Percentiles rank a stretch among this genome's conserved stretches.
Evolutionary conservation across 2,888 invertebrate genomes (phyloP).

Genomic region (Drosophila borborema): DNA sequence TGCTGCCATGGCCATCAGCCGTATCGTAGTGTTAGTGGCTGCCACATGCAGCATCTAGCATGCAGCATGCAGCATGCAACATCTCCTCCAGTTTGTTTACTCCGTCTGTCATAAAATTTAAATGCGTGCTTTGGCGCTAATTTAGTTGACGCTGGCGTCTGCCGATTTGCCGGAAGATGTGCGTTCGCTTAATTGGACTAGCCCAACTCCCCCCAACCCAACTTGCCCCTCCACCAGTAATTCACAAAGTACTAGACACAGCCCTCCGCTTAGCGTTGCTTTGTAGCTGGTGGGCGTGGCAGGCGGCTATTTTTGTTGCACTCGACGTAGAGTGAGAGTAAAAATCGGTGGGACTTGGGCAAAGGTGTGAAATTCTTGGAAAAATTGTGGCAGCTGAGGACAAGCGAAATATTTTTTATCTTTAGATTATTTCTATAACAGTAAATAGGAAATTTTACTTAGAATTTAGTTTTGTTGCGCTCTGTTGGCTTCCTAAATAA

Average conservation of each 20-base stretch:
- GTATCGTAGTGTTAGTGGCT: constrained; percentile 4
- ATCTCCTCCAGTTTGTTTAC: constrained; percentile 61
- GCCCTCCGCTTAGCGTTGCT: not conserved
- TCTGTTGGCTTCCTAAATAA: no score
- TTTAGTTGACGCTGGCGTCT: constrained; percentile 72
- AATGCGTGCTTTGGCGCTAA: constrained; percentile 81
- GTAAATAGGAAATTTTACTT: no score
- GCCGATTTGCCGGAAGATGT: constrained; percentile 28
- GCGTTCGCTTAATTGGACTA: constrained; percentile 45
- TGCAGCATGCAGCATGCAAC: constrained; percentile 28
- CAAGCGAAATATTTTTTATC: not conserved
- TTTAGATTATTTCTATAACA: not conserved
- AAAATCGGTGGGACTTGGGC: constrained; percentile 37
- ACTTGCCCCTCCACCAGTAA: not conserved
- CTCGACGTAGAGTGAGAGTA: constrained; percentile 15
- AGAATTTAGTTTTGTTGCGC: no score
- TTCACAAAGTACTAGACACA: not conserved
- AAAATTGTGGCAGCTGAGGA: not conserved
- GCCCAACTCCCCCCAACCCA: not conserved
- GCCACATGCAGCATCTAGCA: constrained; percentile 26
- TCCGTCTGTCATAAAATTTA: constrained; percentile 77
- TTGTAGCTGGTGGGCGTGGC: constrained; percentile 10
- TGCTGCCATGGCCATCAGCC: constrained; percentile 26
- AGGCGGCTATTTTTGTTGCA: constrained; percentile 14
- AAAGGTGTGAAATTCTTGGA: constrained; percentile 9